Evolutionary conservation across 1,140 invertebrate species (phyloP), one percentile per base, ranked within the genome.

Genomic region (Drosophila chauvacae): DNA sequence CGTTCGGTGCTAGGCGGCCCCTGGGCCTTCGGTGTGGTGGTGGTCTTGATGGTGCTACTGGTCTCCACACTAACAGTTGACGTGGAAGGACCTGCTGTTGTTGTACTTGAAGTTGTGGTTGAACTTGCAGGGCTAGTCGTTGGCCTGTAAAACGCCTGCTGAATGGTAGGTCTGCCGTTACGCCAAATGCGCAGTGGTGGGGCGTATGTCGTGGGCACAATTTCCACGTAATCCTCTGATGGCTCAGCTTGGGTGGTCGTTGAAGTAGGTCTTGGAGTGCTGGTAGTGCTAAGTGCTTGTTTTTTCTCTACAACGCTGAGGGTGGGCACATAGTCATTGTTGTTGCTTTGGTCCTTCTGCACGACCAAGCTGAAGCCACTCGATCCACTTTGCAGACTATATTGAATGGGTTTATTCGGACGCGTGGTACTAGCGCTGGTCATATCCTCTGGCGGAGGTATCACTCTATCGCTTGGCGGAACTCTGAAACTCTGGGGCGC

Each of bases 121-220:
- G 62, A 48, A 41, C 14, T 63, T 9, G 4, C 18, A 16, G 51
- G 18, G 7, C 14, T 56, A 5, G 62, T 70, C 6, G 80, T 77
- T 11, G 64, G 20, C 47, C 65, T 81, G 16, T 41, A 59, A 35
- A 26, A 23, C 4, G 70, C 47, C 30, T 83, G 84, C 42, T 90
- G 80, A 51, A 90, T 70, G 2, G 87, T 90, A 10, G 91, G 84
- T 26, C 91, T 71, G 4, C 91, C 91, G 55, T 91, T 87, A 6
- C 91, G 91, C 91, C 91, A 92, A 42, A 77, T 69, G 13, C 91
- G 77, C 41, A 92, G 42, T 0, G 84, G 84, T 5, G 92, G 92
- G 0, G 91, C 87, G 68, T 92, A 93, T 5, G 92, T 93, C 47
- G 92, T 93, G 23, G 92, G 92, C 20, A 88, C 55, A 45, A 92